Percentiles rank a stretch among this genome's conserved stretches.
These are phyloP conservation scores for Scrobipalpa costella DNA, from an alignment of 2,888 invertebrate species.

Conservation along the genomic window DNA sequence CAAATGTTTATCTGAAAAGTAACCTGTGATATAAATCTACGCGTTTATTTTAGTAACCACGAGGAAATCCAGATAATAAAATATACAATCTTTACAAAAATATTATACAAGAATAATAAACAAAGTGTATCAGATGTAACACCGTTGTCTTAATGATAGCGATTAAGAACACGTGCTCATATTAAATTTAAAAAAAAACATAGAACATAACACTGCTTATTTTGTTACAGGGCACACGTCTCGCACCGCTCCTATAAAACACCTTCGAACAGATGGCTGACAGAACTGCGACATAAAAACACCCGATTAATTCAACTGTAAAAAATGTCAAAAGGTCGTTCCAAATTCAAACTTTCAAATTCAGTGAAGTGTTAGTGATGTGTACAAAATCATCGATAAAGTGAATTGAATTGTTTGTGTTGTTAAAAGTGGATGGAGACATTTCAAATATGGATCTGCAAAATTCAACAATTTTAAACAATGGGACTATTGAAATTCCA, in stretches of 20 bases:
- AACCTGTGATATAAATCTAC: constrained; percentile 9
- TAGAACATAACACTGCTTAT: constrained; percentile 39
- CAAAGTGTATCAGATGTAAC: constrained; percentile 21
- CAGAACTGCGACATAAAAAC: constrained; percentile 30
- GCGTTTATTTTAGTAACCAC: background rate
- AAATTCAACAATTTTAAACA: constrained; percentile 45
- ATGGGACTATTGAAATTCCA: constrained; percentile 81
- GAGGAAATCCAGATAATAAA: constrained; percentile 20
- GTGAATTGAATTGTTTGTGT: constrained; percentile 32
- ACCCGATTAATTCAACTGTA: constrained; percentile 38
- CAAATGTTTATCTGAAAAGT: background rate
- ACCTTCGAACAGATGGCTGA: constrained; percentile 29
- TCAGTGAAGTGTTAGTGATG: constrained; percentile 49
- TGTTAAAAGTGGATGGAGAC: constrained; percentile 42
- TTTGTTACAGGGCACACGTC: constrained; percentile 50
- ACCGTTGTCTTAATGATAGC: constrained; percentile 37
- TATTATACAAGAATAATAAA: constrained; percentile 20
- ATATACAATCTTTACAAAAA: constrained; percentile 17
- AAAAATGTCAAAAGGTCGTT: constrained; percentile 52
- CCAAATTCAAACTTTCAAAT: constrained; percentile 46
- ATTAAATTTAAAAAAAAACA: constrained; percentile 29
- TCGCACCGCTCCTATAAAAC: constrained; percentile 31
- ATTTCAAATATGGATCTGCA: constrained; percentile 52
- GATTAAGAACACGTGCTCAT: constrained; percentile 43
- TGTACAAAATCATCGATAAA: constrained; percentile 39